phyloP scores from a whole-genome alignment of 2,888 invertebrate genomes.

The Caenorhabditis uteleia region DNA sequence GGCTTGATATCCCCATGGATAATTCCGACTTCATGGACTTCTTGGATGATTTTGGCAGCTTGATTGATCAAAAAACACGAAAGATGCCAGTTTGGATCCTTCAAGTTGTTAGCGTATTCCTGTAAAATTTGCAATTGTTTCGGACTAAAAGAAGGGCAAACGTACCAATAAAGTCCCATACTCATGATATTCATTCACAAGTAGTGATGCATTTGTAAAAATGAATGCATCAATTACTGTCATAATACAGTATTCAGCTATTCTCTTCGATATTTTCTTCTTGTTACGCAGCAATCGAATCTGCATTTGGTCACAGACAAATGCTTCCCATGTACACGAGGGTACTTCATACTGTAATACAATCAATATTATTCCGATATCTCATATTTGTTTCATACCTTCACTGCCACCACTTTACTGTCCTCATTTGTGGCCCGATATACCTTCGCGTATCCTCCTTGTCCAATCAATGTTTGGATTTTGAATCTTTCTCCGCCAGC shows the following conservation, averaged over 20 bases:
- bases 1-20: constrained; percentile 95
- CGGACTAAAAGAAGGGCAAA: too few species aligned
- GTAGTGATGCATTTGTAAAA: constrained; percentile 82
- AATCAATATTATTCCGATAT: too few species aligned
- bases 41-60: constrained; percentile 83
- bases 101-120: constrained; percentile 52
- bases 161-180: constrained; percentile 82
- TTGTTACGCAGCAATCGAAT: constrained; percentile 74
- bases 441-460: constrained; percentile 72
- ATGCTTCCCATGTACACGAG: constrained; percentile 90
- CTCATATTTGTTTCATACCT: constrained; percentile 31
- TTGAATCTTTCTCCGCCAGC: constrained; percentile 66
- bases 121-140: too few species aligned
- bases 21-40: constrained; percentile 84
- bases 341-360: constrained; percentile 74
- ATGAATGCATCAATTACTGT: constrained; percentile 77
- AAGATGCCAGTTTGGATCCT: constrained; percentile 37
- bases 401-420: constrained; percentile 47
- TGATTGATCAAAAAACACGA: constrained; percentile 74
- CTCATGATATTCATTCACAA: constrained; percentile 81
- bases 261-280: background rate
- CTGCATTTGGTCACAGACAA: constrained; percentile 86
- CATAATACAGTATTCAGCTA: constrained; percentile 33
- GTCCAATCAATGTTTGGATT: constrained; percentile 68
- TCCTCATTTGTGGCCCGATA: constrained; percentile 58